Percentiles rank a stretch among this genome's conserved stretches.
phyloP scores from a whole-genome alignment of 1,140 invertebrate species.

The Sycophaga agraensis region DNA sequence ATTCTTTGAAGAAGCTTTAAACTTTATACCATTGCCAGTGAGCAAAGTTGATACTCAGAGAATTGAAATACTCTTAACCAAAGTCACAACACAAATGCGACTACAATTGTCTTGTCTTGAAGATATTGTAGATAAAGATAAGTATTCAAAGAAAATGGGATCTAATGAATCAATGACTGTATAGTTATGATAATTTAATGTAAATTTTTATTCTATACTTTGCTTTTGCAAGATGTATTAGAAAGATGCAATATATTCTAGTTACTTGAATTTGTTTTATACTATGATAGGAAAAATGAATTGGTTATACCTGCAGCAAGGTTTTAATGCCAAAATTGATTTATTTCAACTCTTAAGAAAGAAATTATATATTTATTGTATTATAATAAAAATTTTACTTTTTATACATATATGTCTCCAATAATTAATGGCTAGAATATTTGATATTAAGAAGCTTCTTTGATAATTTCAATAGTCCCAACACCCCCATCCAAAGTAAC shows the following conservation, averaged over 20 bases:
- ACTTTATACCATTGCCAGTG: conserved; percentile 60
- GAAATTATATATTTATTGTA: conserved; percentile 22
- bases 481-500: conserved; percentile 30
- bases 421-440: neutral
- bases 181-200: conserved; percentile 7
- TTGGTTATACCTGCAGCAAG: neutral
- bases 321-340: conserved; percentile 1
- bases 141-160: neutral
- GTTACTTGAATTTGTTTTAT: conserved; percentile 18
- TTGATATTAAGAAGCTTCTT: conserved; percentile 11
- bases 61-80: conserved; percentile 48
- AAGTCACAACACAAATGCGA: conserved; percentile 50
- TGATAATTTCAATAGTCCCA: conserved; percentile 28
- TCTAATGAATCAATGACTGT: conserved; percentile 6
- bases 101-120: conserved; percentile 51
- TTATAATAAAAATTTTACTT: conserved; percentile 20
- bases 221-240: conserved; percentile 9
- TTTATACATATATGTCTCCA: conserved; percentile 10
- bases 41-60: conserved; percentile 49
- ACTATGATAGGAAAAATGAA: neutral
- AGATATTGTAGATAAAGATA: conserved; percentile 32
- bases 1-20: conserved; percentile 65
- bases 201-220: conserved; percentile 1
- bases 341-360: conserved; percentile 1
- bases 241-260: conserved; percentile 13